Conservation (phyloP, 2,888 invertebrate species). For the Cenopis cana region DNA sequence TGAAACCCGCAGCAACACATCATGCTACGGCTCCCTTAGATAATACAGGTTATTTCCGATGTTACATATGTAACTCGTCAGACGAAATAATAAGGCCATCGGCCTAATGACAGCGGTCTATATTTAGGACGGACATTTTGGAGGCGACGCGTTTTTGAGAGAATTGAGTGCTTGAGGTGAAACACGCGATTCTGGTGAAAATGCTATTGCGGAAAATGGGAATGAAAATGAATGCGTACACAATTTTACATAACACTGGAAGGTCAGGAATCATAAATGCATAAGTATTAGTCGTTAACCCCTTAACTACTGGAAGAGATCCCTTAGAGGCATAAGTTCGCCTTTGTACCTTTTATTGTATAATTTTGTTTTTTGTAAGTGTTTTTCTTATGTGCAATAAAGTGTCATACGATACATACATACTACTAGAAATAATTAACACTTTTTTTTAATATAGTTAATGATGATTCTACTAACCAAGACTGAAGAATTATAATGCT, state of each 20-base stretch:
- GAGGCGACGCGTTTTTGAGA: slow-evolving; percentile 65
- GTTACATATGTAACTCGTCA: slow-evolving; percentile 82
- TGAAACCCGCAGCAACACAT: slow-evolving; percentile 20
- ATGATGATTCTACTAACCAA: no score
- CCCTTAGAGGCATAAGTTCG: no score
- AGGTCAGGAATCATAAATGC: no score
- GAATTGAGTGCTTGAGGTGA: slow-evolving; percentile 56
- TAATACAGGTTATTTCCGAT: slow-evolving; percentile 80
- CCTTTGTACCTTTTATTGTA: no score
- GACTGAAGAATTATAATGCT: no score
- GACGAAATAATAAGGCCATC: slow-evolving; percentile 83
- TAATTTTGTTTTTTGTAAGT: no score
- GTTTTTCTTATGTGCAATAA: no score
- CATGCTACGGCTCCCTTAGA: slow-evolving; percentile 69
- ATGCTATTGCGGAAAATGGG: slow-evolving; percentile 21
- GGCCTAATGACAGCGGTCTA: slow-evolving; percentile 82
- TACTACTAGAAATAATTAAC: no score
- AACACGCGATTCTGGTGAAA: slow-evolving; percentile 47
- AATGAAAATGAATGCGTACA: not conserved
- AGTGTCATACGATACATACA: no score
- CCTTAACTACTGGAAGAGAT: no score
- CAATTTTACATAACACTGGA: not conserved
- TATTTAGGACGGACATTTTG: slow-evolving; percentile 69
- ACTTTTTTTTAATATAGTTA: no score
- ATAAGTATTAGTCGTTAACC: no score